A percentile compares a stretch with the other conserved stretches of the same genome.
Evolutionary conservation across 2,888 invertebrate genomes (phyloP).

Genomic region (Macrophya alboannulata): DNA sequence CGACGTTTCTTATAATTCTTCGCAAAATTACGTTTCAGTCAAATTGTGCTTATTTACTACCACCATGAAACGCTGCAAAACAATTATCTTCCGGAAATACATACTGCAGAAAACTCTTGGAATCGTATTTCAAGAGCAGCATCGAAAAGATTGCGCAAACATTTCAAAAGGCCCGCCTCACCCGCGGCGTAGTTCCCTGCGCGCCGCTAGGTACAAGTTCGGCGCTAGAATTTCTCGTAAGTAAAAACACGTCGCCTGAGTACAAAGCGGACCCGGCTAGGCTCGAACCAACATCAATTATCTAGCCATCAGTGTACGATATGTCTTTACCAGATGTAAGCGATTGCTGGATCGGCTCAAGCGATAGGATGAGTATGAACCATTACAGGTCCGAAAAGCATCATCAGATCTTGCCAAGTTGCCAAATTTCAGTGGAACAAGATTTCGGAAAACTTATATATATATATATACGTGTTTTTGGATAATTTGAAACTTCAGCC

Average conservation of each 20-base stretch:
- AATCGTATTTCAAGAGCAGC: background rate
- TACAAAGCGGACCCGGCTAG: background rate
- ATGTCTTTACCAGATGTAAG: background rate
- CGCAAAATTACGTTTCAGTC: no score
- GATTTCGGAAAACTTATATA: no score
- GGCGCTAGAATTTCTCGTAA: background rate
- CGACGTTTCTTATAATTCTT: no score
- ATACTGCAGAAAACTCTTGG: background rate
- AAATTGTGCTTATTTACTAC: background rate
- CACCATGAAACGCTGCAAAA: background rate
- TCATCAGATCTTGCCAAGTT: no score
- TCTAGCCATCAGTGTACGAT: background rate
- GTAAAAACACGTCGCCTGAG: background rate
- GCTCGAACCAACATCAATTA: background rate
- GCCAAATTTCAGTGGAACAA: no score
- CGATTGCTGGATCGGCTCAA: no score
- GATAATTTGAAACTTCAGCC: no score
- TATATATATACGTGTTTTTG: no score
- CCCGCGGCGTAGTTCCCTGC: background rate
- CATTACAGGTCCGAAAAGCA: no score
- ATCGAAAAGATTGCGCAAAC: background rate
- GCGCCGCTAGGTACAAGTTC: background rate
- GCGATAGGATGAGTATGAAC: no score
- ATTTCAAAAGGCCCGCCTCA: background rate
- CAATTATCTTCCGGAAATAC: background rate